Evolutionary conservation across 2,888 invertebrate genomes (phyloP), one percentile per base, ranked within the genome.

Genomic region (Apodemia hepburni): DNA sequence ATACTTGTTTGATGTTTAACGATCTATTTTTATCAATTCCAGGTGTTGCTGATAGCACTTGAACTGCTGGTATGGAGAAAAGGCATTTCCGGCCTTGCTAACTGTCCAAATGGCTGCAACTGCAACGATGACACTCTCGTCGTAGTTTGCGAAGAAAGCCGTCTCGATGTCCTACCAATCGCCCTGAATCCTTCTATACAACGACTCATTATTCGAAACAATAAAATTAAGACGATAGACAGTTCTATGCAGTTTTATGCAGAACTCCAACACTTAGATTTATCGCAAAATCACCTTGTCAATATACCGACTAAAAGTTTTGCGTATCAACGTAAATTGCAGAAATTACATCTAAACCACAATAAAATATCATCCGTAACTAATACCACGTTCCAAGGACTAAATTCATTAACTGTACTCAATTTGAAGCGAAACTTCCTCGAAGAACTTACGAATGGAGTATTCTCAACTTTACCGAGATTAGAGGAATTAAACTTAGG

Each of bases 111-210:
- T 67, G 96, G 96, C 71, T 98, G 98, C 87, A 94, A 92, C 81
- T 98, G 98, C 91, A 96, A 98, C 87, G 98, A 98, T 79, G 97
- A 97, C 70, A 97, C 96, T 11, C 94, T 97, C 70, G 95, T 96
- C 64, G 98, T 97, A 60, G 95, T 95, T 71, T 98, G 98, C 86
- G 95, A 96, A 73, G 95, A 95, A 78, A 97, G 97, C 77, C 96
- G 96, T 71, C 92, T 98, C 66, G 97, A 97, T 87, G 97, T 97
- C 62, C 94, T 98, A 67, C 98, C 98, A 66, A 98, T 98, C 75
- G 96, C 97, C 3, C 92, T 98, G 68, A 98, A 98, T 88, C 98
- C 98, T 51, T 96, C 96, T 74, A 97, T 97, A 68, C 96, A 96
- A 79, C 93, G 97, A 62, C 93, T 97, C 74, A 95, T 97, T 72